Percentiles rank a stretch among this genome's conserved stretches.
Evolutionary conservation across 1,140 invertebrate genomes (phyloP).

Genomic region (Solenopsis invicta): DNA sequence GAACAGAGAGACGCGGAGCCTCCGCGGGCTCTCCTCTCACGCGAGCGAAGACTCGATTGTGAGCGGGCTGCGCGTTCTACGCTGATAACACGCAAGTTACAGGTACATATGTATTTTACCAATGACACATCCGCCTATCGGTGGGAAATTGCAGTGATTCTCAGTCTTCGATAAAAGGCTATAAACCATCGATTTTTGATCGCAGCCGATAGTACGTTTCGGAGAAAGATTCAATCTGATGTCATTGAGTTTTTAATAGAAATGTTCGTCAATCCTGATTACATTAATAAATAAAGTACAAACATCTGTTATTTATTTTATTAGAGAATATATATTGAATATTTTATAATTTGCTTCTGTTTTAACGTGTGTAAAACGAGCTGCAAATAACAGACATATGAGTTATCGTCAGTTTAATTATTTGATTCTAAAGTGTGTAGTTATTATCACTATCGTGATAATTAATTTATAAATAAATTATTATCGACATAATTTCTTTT

Average conservation of each 20-base stretch:
- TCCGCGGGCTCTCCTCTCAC: constrained; percentile 28
- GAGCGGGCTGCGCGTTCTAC: constrained; percentile 62
- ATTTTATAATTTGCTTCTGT: neutral
- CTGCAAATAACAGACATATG: neutral
- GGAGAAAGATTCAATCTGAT: too few relatives aligned
- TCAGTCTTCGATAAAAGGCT: constrained; percentile 46
- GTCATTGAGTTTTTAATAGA: neutral
- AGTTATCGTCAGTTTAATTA: neutral
- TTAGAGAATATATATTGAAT: neutral
- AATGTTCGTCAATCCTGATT: neutral
- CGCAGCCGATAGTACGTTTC: neutral
- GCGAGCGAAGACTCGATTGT: constrained; percentile 57
- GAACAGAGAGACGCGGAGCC: constrained; percentile 32
- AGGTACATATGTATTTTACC: constrained; percentile 72
- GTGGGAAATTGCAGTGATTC: constrained; percentile 65
- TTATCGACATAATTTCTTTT: neutral
- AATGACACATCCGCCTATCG: constrained; percentile 72
- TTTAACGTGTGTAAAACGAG: neutral
- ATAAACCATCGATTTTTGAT: neutral
- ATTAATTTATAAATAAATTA: neutral
- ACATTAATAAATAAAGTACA: neutral
- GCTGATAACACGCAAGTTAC: constrained; percentile 77
- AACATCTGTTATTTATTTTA: neutral
- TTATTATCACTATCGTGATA: constrained; percentile 12
- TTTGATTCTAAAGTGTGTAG: neutral